These are phyloP conservation scores for Isaurus tuberculatus DNA, from an alignment of 92 coral and sea anemone species.

Conservation along the genomic window DNA sequence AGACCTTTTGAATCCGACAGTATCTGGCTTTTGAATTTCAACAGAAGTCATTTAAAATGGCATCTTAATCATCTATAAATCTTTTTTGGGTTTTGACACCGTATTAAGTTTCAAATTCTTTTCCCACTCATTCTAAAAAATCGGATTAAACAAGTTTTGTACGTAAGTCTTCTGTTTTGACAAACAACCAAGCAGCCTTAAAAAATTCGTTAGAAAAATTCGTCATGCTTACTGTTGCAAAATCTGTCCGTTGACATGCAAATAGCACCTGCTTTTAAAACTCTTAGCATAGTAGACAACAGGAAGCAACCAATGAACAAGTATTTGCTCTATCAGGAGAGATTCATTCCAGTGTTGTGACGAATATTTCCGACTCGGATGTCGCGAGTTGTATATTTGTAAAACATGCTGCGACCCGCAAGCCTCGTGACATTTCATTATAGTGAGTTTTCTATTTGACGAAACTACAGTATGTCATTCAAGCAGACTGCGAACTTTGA, in stretches of 20 bases:
- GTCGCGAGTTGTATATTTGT: conserved; percentile 14
- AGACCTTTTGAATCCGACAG: neutral
- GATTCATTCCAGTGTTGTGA: conserved; percentile 35
- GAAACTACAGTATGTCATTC: neutral
- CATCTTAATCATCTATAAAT: neutral
- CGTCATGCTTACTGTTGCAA: neutral
- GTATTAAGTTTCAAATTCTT: conserved; percentile 1
- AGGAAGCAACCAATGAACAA: conserved; percentile 7
- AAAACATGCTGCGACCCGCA: neutral
- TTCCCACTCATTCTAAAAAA: neutral
- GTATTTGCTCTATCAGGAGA: conserved; percentile 12
- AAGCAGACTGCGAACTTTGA: neutral
- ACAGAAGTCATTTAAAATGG: neutral
- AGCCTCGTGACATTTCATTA: neutral
- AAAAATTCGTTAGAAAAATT: neutral
- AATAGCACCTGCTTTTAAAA: neutral
- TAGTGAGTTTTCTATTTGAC: neutral
- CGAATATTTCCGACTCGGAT: conserved; percentile 33
- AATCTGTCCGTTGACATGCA: neutral
- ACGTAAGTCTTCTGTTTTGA: neutral
- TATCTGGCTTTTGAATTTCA: conserved; percentile 13
- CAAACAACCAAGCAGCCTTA: neutral
- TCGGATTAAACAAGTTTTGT: neutral
- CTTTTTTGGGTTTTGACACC: neutral
- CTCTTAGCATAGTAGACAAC: neutral